Percentiles rank a stretch among this genome's conserved stretches.
These are phyloP conservation scores for Drosophila lacteicornis DNA, from an alignment of 1,140 invertebrate species.

Conservation along the genomic window DNA sequence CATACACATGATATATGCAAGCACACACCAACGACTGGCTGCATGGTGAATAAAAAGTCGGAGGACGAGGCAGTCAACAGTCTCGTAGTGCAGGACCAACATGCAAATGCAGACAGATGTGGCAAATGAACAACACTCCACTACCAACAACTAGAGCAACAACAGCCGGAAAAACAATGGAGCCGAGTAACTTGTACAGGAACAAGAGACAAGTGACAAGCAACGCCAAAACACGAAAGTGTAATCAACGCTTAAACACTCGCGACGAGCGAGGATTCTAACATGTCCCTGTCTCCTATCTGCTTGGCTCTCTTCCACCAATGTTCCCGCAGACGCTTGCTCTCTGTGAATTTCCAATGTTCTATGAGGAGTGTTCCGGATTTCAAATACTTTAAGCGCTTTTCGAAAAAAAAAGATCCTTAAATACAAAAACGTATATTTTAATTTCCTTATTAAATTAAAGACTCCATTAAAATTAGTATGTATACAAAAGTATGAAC, in stretches of 20 bases:
- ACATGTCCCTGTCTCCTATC: constrained; percentile 51
- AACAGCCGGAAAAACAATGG: constrained; percentile 38
- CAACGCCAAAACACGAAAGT: constrained; percentile 77
- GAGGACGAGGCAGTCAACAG: constrained; percentile 35
- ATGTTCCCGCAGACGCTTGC: neutral
- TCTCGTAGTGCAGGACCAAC: constrained; percentile 44
- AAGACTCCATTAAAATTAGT: neutral
- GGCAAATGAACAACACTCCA: constrained; percentile 55
- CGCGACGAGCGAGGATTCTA: constrained; percentile 65
- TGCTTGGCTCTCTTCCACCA: neutral
- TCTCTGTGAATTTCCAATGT: neutral
- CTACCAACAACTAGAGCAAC: constrained; percentile 34
- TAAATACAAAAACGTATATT: no score
- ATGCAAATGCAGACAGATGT: constrained; percentile 56
- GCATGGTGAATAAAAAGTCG: constrained; percentile 14
- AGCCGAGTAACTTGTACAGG: constrained; percentile 42
- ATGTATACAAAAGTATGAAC: neutral
- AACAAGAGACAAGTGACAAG: constrained; percentile 70
- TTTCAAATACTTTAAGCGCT: neutral
- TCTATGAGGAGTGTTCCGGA: neutral
- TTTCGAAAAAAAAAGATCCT: neutral
- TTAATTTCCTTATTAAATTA: no score
- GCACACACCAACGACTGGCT: neutral
- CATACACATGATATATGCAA: constrained; percentile 8
- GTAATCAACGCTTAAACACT: constrained; percentile 83